Conservation (phyloP, 2,113 vertebrate genomes). For the Nesoenas mayeri region DNA sequence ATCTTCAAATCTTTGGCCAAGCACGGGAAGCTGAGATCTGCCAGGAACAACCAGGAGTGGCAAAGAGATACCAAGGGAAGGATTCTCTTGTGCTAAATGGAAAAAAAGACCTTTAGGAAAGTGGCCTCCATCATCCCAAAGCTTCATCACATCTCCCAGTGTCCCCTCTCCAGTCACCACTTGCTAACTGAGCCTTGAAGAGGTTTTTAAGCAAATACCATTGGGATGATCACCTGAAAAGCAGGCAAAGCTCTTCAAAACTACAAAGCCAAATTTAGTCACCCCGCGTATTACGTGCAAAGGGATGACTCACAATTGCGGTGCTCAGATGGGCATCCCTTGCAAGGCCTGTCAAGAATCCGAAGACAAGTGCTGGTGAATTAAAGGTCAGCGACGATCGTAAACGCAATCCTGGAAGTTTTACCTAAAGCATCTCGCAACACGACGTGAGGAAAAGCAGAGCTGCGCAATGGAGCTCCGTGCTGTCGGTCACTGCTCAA, state of each 20-base stretch:
- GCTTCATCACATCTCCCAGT: neutral
- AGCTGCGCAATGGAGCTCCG: neutral
- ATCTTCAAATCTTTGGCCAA: neutral
- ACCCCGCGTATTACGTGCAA: accelerated
- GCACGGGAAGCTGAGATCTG: neutral
- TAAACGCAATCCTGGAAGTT: neutral
- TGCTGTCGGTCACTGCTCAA: accelerated
- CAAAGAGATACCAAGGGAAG: neutral
- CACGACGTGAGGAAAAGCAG: neutral
- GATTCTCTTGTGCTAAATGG: neutral
- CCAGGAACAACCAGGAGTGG: neutral
- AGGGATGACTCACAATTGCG: neutral
- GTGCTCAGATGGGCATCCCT: neutral
- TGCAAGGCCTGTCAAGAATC: neutral
- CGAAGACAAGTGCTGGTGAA: accelerated
- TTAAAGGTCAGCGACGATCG: accelerated
- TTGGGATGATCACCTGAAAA: neutral
- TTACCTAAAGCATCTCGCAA: neutral
- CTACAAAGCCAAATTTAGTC: neutral
- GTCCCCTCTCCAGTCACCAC: neutral
- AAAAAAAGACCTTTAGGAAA: neutral
- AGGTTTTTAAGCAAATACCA: neutral
- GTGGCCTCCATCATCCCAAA: neutral
- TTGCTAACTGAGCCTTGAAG: neutral
- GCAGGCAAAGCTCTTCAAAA: neutral